Conservation (phyloP, 30 jellyfish, hydroid and myxozoan species). For the Turritopsis dohrnii region DNA sequence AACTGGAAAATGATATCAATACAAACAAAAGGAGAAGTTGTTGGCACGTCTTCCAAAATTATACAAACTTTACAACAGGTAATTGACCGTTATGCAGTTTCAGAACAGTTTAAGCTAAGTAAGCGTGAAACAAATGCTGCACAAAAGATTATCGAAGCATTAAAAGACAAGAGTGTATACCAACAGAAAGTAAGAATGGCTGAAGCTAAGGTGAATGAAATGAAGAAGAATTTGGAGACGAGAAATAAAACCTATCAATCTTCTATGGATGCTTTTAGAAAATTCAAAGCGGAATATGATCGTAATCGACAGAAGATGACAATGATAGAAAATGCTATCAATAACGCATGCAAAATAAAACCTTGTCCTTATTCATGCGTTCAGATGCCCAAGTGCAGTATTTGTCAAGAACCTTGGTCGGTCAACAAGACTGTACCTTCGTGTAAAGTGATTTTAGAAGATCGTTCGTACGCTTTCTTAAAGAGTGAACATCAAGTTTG, state of each 20-base stretch:
- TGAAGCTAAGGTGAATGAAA: conserved; percentile 21
- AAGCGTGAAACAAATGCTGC: conserved; percentile 20
- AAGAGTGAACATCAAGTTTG: conserved; percentile 42
- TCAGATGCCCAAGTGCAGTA: conserved; percentile 46
- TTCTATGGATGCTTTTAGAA: conserved; percentile 6
- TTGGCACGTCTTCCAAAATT: conserved; percentile 34
- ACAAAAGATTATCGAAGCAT: conserved; percentile 10
- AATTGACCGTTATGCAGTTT: conserved; percentile 29
- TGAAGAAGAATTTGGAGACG: not conserved
- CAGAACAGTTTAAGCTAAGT: conserved; percentile 20
- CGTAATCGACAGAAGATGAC: conserved; percentile 20
- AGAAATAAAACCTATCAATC: conserved; percentile 2
- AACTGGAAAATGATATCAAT: conserved; percentile 68
- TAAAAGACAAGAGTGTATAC: conserved; percentile 22
- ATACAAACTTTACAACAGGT: conserved; percentile 42
- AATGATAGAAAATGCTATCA: conserved; percentile 19
- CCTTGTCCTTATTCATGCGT: conserved; percentile 51
- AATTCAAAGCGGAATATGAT: not conserved
- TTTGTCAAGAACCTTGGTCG: conserved; percentile 51
- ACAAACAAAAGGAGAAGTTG: conserved; percentile 39
- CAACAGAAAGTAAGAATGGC: conserved; percentile 25
- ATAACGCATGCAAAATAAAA: conserved; percentile 37
- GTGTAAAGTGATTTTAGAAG: conserved; percentile 40
- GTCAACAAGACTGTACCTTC: conserved; percentile 45
- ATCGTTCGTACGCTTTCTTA: conserved; percentile 42